Percentiles rank a stretch among this genome's conserved stretches.
These are phyloP conservation scores for Anadara kagoshimensis DNA, from an alignment of 1,140 invertebrate genomes.

Conservation along the genomic window DNA sequence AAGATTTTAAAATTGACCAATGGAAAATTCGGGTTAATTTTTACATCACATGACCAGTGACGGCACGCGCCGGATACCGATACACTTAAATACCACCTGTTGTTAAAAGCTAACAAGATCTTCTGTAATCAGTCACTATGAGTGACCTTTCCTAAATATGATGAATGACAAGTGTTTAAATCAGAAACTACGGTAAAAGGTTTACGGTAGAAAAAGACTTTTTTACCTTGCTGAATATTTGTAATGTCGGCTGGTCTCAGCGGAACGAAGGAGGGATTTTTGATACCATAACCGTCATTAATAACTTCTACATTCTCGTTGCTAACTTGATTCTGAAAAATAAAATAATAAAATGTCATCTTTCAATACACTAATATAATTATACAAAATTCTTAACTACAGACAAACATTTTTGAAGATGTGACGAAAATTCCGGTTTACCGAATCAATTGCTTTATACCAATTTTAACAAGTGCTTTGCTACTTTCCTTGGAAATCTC, in stretches of 20 bases:
- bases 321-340: conserved; percentile 29
- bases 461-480: not conserved
- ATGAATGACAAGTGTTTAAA: too few species aligned
- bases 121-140: too few species aligned
- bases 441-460: not conserved
- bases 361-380: not conserved
- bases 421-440: not conserved
- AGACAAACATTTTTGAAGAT: not conserved
- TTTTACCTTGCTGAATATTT: conserved; percentile 35
- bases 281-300: conserved; percentile 98
- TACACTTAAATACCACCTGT: too few species aligned
- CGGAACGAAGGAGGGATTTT: conserved; percentile 89
- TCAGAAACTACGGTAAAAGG: too few species aligned
- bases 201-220: too few species aligned
- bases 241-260: conserved; percentile 40
- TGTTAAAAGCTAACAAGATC: too few species aligned
- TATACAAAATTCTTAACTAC: not conserved
- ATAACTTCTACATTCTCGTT: conserved; percentile 87
- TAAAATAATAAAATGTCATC: not conserved
- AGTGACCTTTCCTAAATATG: too few species aligned
- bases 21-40: too few species aligned
- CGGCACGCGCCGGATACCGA: too few species aligned
- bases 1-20: too few species aligned
- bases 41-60: too few species aligned
- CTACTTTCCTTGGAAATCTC: not conserved